Conservation (phyloP, 1,140 invertebrate species). For the Pentalonia nigronervosa region DNA sequence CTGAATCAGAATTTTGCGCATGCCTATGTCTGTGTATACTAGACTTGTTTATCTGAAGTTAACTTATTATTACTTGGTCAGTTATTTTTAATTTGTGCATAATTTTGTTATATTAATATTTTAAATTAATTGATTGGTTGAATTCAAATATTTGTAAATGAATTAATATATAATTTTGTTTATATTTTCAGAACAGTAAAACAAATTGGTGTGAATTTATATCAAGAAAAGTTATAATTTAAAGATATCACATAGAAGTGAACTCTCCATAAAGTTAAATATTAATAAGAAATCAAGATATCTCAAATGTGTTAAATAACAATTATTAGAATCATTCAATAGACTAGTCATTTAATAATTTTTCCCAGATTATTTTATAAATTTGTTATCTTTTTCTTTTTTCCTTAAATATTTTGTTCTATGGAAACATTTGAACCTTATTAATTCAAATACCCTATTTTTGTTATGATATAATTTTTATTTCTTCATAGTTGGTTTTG, state of each 20-base stretch:
- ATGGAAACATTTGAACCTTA: background rate
- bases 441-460: background rate
- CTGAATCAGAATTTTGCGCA: too few relatives aligned
- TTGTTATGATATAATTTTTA: background rate
- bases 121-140: background rate
- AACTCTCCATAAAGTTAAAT: background rate
- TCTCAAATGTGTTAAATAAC: background rate
- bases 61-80: too few relatives aligned
- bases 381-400: conserved; percentile 1
- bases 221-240: background rate
- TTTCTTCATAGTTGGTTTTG: background rate
- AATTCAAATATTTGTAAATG: background rate
- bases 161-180: background rate
- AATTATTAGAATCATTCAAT: background rate
- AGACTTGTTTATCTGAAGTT: too few relatives aligned
- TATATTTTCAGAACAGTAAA: conserved; percentile 15
- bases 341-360: conserved; percentile 34
- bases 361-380: conserved; percentile 19
- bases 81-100: background rate
- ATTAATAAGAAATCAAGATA: background rate
- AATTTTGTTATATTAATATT: background rate
- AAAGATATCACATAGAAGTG: background rate
- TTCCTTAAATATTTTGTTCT: background rate
- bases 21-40: too few relatives aligned
- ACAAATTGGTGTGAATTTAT: background rate